Evolutionary conservation across 1,140 invertebrate species (phyloP).

Genomic region (Bradysia coprophila): DNA sequence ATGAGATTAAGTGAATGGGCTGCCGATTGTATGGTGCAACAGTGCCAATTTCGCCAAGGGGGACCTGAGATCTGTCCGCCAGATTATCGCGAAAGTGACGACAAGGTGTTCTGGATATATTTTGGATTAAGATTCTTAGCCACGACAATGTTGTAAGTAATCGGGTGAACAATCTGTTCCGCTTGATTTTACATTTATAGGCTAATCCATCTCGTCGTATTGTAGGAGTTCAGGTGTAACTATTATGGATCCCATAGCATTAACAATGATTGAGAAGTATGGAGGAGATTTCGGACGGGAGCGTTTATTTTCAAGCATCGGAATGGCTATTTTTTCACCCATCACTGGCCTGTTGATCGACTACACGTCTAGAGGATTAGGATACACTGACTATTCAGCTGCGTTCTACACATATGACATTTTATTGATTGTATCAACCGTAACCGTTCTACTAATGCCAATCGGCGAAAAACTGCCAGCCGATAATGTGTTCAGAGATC

Average conservation of each 20-base stretch:
- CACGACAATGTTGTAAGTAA: constrained; percentile 48
- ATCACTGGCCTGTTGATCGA: constrained; percentile 61
- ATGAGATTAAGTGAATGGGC: constrained; percentile 30
- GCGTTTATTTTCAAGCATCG: constrained; percentile 55
- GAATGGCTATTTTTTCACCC: constrained; percentile 63
- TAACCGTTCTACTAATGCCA: constrained; percentile 50
- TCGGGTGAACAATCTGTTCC: neutral
- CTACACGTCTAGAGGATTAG: constrained; percentile 33
- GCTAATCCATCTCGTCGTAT: neutral
- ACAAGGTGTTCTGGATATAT: constrained; percentile 60
- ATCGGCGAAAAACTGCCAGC: constrained; percentile 48
- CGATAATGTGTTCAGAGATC: constrained; percentile 46
- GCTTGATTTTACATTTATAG: neutral
- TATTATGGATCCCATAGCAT: constrained; percentile 63
- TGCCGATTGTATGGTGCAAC: constrained; percentile 47
- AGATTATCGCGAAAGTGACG: constrained; percentile 49
- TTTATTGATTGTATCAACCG: constrained; percentile 42
- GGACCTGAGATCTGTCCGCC: constrained; percentile 53
- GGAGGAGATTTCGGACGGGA: constrained; percentile 64
- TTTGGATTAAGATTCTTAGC: constrained; percentile 54
- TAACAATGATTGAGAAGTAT: constrained; percentile 61
- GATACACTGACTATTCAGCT: constrained; percentile 57
- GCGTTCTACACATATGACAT: constrained; percentile 58
- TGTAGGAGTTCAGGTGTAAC: constrained; percentile 32
- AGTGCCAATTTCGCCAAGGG: constrained; percentile 36